These are phyloP conservation scores for Pomacea maculata DNA, from an alignment of 1,140 invertebrate genomes.

Conservation along the genomic window DNA sequence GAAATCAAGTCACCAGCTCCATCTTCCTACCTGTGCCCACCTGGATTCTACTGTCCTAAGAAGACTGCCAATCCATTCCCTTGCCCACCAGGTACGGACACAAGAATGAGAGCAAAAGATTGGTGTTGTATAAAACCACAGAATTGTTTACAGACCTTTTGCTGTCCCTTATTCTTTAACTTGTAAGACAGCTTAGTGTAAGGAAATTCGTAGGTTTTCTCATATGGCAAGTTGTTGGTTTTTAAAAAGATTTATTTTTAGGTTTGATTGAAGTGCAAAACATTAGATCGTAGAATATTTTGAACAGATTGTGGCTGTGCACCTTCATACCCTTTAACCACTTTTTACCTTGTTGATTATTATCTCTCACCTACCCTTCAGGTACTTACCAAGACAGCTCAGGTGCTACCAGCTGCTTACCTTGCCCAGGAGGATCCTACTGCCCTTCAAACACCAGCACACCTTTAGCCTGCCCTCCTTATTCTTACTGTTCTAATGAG, in stretches of 20 bases:
- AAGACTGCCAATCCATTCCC: conserved; percentile 43
- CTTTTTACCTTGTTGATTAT: conserved; percentile 3
- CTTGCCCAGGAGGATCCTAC: conserved; percentile 51
- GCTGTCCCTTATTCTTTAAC: not conserved
- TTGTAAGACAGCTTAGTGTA: not conserved
- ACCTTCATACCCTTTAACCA: too few species aligned
- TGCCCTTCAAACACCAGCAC: conserved; percentile 50
- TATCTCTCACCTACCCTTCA: conserved; percentile 23
- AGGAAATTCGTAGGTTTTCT: too few species aligned
- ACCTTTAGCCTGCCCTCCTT: conserved; percentile 50
- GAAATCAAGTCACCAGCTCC: conserved; percentile 46
- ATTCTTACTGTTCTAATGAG: conserved; percentile 56
- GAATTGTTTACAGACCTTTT: not conserved
- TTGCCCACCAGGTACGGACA: conserved; percentile 46
- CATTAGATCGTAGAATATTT: too few species aligned
- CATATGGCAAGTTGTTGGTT: too few species aligned
- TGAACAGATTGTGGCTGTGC: too few species aligned
- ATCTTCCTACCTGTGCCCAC: conserved; percentile 46
- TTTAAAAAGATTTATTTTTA: too few species aligned
- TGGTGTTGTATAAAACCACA: not conserved
- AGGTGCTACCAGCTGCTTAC: conserved; percentile 41
- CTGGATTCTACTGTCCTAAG: conserved; percentile 51
- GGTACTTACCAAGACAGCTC: conserved; percentile 51
- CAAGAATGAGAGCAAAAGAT: not conserved
- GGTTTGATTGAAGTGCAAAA: too few species aligned